phyloP scores from a whole-genome alignment of 2,888 invertebrate genomes.

The Napeogenes inachia region DNA sequence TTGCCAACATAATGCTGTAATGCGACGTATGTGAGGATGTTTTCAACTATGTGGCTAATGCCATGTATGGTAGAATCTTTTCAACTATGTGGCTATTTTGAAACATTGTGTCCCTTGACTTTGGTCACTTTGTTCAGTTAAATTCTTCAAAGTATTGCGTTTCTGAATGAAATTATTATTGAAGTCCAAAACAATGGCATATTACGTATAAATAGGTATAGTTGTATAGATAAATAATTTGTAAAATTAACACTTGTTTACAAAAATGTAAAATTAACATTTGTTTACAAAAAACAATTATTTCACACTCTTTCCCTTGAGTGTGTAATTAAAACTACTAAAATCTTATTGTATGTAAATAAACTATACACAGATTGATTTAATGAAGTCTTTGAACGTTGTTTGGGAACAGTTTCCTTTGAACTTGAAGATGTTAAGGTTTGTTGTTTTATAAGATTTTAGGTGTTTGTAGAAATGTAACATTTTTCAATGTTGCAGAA shows the following conservation, averaged over 20 bases:
- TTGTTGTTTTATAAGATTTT: slow-evolving; percentile 42
- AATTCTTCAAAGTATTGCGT: slow-evolving; percentile 8
- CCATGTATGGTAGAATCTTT: slow-evolving; percentile 29
- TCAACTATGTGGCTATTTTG: slow-evolving; percentile 29
- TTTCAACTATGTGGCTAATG: slow-evolving; percentile 30
- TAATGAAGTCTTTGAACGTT: slow-evolving; percentile 50
- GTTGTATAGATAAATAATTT: too few species aligned
- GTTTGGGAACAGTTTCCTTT: slow-evolving; percentile 37
- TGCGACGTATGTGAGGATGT: slow-evolving; percentile 29
- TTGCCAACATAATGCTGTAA: slow-evolving; percentile 32
- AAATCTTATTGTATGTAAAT: slow-evolving; percentile 2
- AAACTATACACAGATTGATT: slow-evolving; percentile 20
- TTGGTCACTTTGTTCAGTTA: slow-evolving; percentile 23
- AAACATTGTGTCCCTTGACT: slow-evolving; percentile 29
- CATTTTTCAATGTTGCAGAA: slow-evolving; percentile 48
- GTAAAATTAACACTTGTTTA: too few species aligned
- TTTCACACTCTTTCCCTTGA: too few species aligned
- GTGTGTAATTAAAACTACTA: not conserved
- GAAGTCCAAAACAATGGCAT: not conserved
- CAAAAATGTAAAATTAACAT: too few species aligned
- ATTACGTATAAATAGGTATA: too few species aligned
- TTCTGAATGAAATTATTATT: not conserved
- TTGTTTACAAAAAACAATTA: too few species aligned
- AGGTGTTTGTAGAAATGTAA: slow-evolving; percentile 50
- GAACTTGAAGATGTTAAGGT: slow-evolving; percentile 43